A percentile compares a stretch with the other conserved stretches of the same genome.
Conservation (phyloP, 2,888 invertebrate genomes). For the Campoletis raptor region DNA sequence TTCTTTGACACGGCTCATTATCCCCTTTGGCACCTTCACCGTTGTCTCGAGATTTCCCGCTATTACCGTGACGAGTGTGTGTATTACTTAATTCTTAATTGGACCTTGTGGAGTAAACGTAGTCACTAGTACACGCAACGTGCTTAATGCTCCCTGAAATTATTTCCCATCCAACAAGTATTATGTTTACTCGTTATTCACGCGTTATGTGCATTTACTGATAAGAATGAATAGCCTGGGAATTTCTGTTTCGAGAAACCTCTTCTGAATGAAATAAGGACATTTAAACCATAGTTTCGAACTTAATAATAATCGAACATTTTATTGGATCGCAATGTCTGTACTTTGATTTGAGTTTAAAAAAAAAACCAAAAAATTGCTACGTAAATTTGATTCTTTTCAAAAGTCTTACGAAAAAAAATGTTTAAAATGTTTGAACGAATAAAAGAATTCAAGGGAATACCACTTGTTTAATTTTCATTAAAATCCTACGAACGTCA, state of each 20-base stretch:
- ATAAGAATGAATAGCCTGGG: conserved; percentile 14
- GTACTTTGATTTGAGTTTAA: not conserved
- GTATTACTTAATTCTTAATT: conserved; percentile 26
- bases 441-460: not conserved
- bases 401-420: too few species aligned
- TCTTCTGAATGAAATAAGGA: not conserved
- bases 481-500: conserved; percentile 26
- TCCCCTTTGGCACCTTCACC: conserved; percentile 34
- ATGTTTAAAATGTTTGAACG: not conserved
- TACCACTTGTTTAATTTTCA: conserved; percentile 39
- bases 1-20: conserved; percentile 32
- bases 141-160: not conserved
- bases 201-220: not conserved
- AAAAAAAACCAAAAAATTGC: not conserved
- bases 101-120: not conserved
- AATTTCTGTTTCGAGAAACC: not conserved
- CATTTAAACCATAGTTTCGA: not conserved
- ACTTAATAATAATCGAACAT: too few species aligned
- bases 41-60: conserved; percentile 7
- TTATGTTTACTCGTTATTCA: conserved; percentile 1
- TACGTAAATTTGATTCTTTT: too few species aligned
- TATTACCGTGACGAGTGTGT: not conserved
- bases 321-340: not conserved
- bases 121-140: not conserved
- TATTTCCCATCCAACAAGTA: conserved; percentile 1